Percentiles rank a stretch among this genome's conserved stretches.
These are phyloP conservation scores for Zoanthus sociatus DNA, from an alignment of 92 coral and sea anemone species.

Conservation along the genomic window DNA sequence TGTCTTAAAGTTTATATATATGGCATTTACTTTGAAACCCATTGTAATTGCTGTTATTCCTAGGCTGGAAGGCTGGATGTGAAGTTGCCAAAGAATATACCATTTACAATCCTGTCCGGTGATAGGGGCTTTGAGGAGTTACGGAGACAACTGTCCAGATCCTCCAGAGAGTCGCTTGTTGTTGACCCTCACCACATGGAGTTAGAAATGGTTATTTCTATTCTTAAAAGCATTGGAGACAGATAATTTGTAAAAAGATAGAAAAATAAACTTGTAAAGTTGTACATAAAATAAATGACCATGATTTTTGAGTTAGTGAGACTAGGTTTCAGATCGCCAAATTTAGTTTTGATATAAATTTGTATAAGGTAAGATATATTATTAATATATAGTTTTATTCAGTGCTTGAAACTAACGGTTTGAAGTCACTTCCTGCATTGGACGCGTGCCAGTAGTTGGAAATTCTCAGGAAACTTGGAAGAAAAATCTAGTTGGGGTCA, in stretches of 20 bases:
- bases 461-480: too few relatives aligned
- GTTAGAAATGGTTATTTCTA: slow-evolving; percentile 48
- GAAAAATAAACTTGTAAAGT: neutral
- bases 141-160: slow-evolving; percentile 59
- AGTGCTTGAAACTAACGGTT: too few relatives aligned
- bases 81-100: slow-evolving; percentile 65
- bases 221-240: slow-evolving; percentile 68
- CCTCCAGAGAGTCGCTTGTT: slow-evolving; percentile 62
- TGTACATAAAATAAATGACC: too few relatives aligned
- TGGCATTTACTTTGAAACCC: neutral
- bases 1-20: too few relatives aligned
- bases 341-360: too few relatives aligned
- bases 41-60: neutral
- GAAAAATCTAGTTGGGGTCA: too few relatives aligned
- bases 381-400: too few relatives aligned
- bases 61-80: slow-evolving; percentile 78
- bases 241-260: slow-evolving; percentile 6
- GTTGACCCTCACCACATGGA: slow-evolving; percentile 73
- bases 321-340: too few relatives aligned
- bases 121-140: slow-evolving; percentile 74
- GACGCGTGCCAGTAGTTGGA: too few relatives aligned
- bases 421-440: too few relatives aligned
- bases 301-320: too few relatives aligned
- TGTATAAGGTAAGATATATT: too few relatives aligned
- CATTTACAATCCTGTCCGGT: slow-evolving; percentile 81